Evolutionary conservation across 2,888 invertebrate genomes (phyloP).

Genomic region (Hydraecia micacea): DNA sequence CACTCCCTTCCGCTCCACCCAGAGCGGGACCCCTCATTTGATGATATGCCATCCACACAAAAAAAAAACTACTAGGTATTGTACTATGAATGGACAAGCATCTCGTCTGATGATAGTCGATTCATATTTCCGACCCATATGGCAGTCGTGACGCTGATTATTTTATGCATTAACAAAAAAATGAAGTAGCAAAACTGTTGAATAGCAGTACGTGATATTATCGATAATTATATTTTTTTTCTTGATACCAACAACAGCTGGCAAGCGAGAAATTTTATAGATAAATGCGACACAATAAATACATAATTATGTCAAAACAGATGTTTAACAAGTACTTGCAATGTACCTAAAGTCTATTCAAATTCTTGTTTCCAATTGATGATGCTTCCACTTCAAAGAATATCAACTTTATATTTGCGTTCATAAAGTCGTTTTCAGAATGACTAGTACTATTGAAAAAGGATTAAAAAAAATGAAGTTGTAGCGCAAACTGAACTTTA

Average conservation of each 20-base stretch:
- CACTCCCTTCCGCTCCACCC: too few relatives aligned
- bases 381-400: neutral
- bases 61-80: too few relatives aligned
- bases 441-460: neutral
- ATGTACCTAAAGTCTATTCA: constrained; percentile 1
- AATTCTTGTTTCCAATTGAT: neutral
- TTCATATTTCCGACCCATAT: neutral
- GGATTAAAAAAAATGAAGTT: neutral
- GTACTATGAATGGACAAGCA: too few relatives aligned
- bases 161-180: neutral
- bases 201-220: neutral
- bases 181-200: fast-evolving
- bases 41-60: too few relatives aligned
- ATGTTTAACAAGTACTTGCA: constrained; percentile 31
- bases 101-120: neutral
- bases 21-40: too few relatives aligned
- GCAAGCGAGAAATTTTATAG: constrained; percentile 21
- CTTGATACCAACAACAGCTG: constrained; percentile 38
- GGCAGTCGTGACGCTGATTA: neutral
- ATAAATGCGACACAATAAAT: too few relatives aligned
- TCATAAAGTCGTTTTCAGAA: neutral
- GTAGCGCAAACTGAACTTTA: neutral
- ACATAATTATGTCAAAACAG: constrained; percentile 39
- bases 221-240: neutral
- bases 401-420: neutral